Evolutionary conservation across 2,797 vertebrate genomes (phyloP).

Genomic region (Anguilla megastoma): DNA sequence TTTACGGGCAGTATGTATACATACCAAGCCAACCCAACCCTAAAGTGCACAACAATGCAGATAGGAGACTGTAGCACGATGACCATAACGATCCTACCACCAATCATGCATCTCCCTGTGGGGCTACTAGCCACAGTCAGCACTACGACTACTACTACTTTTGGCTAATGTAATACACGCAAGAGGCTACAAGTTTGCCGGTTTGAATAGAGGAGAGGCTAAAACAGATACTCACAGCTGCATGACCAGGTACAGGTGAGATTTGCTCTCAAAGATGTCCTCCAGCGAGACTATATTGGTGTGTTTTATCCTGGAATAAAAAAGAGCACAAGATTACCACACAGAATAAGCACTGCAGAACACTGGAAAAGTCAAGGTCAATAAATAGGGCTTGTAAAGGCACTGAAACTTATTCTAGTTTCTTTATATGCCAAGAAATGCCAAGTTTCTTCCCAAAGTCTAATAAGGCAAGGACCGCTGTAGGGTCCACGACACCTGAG

Average conservation of each 20-base stretch:
- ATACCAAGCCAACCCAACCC: not conserved
- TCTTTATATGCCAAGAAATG: too few species aligned
- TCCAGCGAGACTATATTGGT: constrained; percentile 94
- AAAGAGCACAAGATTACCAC: constrained; percentile 21
- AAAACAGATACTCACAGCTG: constrained; percentile 85
- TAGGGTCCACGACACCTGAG: not conserved
- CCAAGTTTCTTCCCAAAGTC: not conserved
- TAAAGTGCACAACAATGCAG: not conserved
- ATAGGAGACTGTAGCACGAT: not conserved
- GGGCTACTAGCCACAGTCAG: not conserved
- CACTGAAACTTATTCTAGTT: not conserved
- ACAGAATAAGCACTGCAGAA: not conserved
- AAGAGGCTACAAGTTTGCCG: not conserved
- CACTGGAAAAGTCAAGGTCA: not conserved
- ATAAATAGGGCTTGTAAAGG: not conserved
- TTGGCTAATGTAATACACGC: not conserved
- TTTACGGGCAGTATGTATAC: not conserved
- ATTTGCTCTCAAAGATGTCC: constrained; percentile 93
- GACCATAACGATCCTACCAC: not conserved
- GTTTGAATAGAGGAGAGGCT: not conserved
- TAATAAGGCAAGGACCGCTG: not conserved
- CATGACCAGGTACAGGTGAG: constrained; percentile 97
- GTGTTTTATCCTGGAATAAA: constrained; percentile 86
- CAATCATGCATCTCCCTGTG: not conserved
- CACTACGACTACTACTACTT: not conserved